A percentile compares a stretch with the other conserved stretches of the same genome.
Evolutionary conservation across 2,888 invertebrate genomes (phyloP).

Genomic region (Incurvaria masculella): DNA sequence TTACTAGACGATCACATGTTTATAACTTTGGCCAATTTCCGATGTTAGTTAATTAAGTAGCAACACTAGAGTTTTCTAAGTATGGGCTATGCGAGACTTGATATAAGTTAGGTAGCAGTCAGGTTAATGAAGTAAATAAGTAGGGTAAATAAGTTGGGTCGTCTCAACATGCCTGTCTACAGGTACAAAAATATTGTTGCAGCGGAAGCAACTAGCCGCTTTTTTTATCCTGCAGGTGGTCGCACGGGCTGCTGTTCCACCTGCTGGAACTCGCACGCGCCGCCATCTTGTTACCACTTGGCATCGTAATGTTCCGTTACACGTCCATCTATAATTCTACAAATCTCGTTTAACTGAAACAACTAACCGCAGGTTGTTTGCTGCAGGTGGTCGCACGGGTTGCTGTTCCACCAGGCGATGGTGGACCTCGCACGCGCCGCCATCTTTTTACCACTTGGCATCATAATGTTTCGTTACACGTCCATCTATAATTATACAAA

Average conservation of each 20-base stretch:
- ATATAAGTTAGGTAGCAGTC: no score
- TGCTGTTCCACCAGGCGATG: slow-evolving; percentile 80
- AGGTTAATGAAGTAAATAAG: no score
- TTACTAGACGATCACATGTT: no score
- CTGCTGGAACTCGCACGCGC: slow-evolving; percentile 83
- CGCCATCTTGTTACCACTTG: slow-evolving; percentile 74
- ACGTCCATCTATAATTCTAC: slow-evolving; percentile 83
- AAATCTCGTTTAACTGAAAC: no score
- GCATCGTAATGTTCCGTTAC: slow-evolving; percentile 75
- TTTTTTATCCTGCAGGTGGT: slow-evolving; percentile 65
- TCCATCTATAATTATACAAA: slow-evolving; percentile 83
- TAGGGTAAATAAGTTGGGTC: no score
- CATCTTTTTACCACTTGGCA: slow-evolving; percentile 72
- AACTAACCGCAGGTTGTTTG: slow-evolving; percentile 11
- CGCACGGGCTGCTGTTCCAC: slow-evolving; percentile 80
- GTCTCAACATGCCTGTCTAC: slow-evolving; percentile 77
- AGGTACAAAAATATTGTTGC: no score
- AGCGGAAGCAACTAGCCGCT: no score
- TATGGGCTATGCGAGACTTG: no score
- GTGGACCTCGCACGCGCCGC: slow-evolving; percentile 82
- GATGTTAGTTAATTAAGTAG: no score
- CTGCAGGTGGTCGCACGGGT: slow-evolving; percentile 80
- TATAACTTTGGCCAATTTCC: no score
- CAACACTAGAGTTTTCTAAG: no score
- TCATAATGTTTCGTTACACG: slow-evolving; percentile 77